A percentile compares a stretch with the other conserved stretches of the same genome.
Conservation (phyloP, 2,797 vertebrate species). For the Alcedo quadribrachys region DNA sequence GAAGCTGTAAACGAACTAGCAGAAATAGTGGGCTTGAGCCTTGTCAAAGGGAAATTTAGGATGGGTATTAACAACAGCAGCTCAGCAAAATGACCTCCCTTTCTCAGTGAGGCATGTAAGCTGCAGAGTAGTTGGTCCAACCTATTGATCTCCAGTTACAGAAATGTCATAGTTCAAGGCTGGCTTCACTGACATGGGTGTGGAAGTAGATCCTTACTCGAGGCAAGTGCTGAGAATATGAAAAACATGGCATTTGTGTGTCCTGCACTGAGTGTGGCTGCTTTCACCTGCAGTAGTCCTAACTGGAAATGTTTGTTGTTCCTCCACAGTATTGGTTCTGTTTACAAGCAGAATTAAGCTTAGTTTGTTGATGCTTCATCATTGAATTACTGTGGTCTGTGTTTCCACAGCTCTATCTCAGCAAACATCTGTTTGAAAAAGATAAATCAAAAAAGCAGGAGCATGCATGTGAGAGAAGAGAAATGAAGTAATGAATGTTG, state of each 20-base stretch:
- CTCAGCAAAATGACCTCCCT: not conserved
- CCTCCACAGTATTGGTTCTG: not conserved
- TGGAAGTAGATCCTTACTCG: slow-evolving; percentile 8
- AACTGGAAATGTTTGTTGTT: not conserved
- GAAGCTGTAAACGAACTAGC: not conserved
- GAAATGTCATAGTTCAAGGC: not conserved
- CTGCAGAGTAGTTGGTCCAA: not conserved
- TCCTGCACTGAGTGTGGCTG: not conserved
- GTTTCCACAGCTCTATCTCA: not conserved
- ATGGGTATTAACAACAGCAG: not conserved
- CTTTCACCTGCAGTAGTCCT: not conserved
- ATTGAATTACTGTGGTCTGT: not conserved
- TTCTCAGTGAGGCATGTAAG: not conserved
- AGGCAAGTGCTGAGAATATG: not conserved
- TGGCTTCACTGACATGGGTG: not conserved
- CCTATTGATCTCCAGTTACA: not conserved
- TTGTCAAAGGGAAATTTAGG: not conserved
- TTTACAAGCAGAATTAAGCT: not conserved
- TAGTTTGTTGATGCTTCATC: not conserved
- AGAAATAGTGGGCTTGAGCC: not conserved
- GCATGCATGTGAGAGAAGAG: not conserved
- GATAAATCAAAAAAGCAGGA: not conserved
- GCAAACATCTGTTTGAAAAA: not conserved
- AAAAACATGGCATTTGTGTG: not conserved
- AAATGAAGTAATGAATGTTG: not conserved